Conservation (phyloP, 1,140 invertebrate genomes). For the Ips nitidus region DNA sequence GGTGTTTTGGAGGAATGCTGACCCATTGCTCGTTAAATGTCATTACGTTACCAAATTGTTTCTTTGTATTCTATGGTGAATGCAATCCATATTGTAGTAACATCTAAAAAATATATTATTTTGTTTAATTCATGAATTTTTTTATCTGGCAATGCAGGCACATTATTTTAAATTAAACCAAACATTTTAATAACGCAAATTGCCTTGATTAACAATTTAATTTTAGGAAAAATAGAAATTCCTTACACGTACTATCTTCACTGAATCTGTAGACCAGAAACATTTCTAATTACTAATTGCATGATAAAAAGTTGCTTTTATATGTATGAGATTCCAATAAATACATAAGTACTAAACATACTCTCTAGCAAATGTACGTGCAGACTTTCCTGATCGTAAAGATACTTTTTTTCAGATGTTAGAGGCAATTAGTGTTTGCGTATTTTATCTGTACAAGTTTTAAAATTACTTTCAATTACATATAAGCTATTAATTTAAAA, state of each 20-base stretch:
- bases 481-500: neutral
- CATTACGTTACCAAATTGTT: neutral
- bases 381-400: conserved; percentile 6
- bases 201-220: too few relatives aligned
- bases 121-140: too few relatives aligned
- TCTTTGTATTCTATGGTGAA: too few relatives aligned
- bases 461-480: neutral
- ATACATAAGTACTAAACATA: neutral
- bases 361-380: neutral
- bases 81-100: too few relatives aligned
- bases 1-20: conserved; percentile 43
- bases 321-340: conserved; percentile 8
- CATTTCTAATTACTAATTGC: conserved; percentile 4
- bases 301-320: conserved; percentile 4
- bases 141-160: too few relatives aligned
- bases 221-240: too few relatives aligned
- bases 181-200: too few relatives aligned
- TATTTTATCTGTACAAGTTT: neutral
- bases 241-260: too few relatives aligned
- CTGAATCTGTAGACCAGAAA: neutral
- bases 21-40: conserved; percentile 39
- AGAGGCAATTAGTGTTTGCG: conserved; percentile 2
- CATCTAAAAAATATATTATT: too few relatives aligned
- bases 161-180: too few relatives aligned
- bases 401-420: neutral